A percentile compares a stretch with the other conserved stretches of the same genome.
Evolutionary conservation across 2,888 invertebrate species (phyloP).

Genomic region (Eupithecia tripunctaria): DNA sequence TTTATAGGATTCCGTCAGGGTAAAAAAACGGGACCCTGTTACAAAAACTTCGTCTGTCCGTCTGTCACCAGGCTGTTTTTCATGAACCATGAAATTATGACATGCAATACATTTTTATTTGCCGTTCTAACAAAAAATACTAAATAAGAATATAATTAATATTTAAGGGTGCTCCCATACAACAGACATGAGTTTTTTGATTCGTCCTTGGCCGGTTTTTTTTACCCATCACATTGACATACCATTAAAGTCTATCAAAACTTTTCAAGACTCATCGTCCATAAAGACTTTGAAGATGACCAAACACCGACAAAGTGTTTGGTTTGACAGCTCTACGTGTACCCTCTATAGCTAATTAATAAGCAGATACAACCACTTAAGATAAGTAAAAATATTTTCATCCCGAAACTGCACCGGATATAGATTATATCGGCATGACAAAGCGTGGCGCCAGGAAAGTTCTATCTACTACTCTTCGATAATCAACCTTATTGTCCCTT

Average conservation of each 20-base stretch:
- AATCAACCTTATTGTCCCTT: conserved; percentile 43
- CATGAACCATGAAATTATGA: no score
- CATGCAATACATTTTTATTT: no score
- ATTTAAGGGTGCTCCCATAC: no score
- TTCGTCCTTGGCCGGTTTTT: no score
- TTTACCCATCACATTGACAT: conserved; percentile 49
- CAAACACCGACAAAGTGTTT: conserved; percentile 78
- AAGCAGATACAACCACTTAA: conserved; percentile 85
- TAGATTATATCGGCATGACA: conserved; percentile 83
- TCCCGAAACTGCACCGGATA: conserved; percentile 84
- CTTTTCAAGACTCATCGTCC: conserved; percentile 76
- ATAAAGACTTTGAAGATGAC: conserved; percentile 48
- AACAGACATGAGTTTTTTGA: no score
- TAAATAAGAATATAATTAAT: no score
- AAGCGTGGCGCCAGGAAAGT: conserved; percentile 80
- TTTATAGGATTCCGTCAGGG: no score
- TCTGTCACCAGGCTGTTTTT: no score
- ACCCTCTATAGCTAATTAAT: conserved; percentile 81
- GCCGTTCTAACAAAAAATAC: no score
- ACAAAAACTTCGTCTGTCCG: no score
- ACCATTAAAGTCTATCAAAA: conserved; percentile 54
- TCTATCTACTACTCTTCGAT: conserved; percentile 36
- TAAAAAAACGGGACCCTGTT: no score
- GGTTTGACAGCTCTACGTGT: conserved; percentile 80
- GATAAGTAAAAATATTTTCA: conserved; percentile 84